These are phyloP conservation scores for Porites evermanni DNA, from an alignment of 92 coral and sea anemone genomes.

Conservation along the genomic window DNA sequence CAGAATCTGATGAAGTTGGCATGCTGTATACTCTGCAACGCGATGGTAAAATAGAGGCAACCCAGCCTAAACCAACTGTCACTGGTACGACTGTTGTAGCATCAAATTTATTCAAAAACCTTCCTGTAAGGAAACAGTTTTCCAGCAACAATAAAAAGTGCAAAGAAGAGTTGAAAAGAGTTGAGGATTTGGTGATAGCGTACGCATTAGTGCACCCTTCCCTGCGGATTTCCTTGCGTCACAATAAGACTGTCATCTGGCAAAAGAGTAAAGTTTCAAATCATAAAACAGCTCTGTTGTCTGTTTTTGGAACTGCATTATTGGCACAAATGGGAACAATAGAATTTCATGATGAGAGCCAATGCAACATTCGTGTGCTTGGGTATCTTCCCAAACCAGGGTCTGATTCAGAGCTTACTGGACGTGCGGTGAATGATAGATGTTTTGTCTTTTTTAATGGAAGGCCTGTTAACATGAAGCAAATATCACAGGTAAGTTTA, in stretches of 20 bases:
- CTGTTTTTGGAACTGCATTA: constrained; percentile 84
- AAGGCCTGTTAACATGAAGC: constrained; percentile 82
- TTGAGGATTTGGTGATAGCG: constrained; percentile 90
- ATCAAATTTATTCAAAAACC: constrained; percentile 77
- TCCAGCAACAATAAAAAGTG: constrained; percentile 84
- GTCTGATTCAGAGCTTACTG: constrained; percentile 78
- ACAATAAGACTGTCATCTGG: constrained; percentile 89
- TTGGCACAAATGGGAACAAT: constrained; percentile 74
- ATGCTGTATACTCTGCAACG: constrained; percentile 77
- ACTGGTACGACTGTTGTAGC: constrained; percentile 87
- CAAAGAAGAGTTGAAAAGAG: constrained; percentile 91
- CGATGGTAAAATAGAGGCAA: constrained; percentile 70
- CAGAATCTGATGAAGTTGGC: constrained; percentile 78
- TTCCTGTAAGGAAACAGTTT: constrained; percentile 96
- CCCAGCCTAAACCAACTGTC: constrained; percentile 77
- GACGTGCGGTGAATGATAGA: constrained; percentile 85
- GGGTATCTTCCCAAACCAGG: constrained; percentile 84
- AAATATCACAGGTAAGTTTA: constrained; percentile 76
- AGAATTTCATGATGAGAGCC: constrained; percentile 56
- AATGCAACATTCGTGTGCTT: constrained; percentile 49
- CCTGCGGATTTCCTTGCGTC: constrained; percentile 77
- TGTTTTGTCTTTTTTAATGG: constrained; percentile 87
- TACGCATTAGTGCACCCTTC: constrained; percentile 84
- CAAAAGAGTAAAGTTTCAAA: constrained; percentile 88
- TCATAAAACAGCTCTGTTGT: constrained; percentile 78